Base-by-base conservation (phyloP, 2,888 invertebrate genomes). In the Lithophane leautieri region DNA sequence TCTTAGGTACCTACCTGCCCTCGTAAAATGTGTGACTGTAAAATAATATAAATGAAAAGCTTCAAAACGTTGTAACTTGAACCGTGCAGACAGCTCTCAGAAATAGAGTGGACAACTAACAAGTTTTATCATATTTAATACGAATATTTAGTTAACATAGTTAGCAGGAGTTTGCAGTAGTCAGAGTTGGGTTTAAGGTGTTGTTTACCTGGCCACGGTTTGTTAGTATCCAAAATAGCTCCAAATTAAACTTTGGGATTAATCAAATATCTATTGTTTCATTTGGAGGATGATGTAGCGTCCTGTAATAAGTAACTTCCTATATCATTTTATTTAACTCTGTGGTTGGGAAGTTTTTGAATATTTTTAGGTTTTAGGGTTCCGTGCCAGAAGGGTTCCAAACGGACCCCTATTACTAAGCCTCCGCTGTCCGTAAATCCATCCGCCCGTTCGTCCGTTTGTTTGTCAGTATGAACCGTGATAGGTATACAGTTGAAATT, bases 101-200 rank as follows among this genome's bases (percentile, higher is more conserved):
- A 66, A 58, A 65, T 72, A 52, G 22, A 63, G 25, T 68, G 44
- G 40, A 69, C 47, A 14, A 40, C 42, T 61, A 82, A 67, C 47
- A 47, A 68, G 47, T 60, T 82, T 78, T 77, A 72, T 71, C 44
- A 69, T 72, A 72, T 78, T 77, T 69, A 65, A 61, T 71, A 54
- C 19, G 12, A 71, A 42, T 69, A 56, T 65, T 83, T 81, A 58
- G 52, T 58, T 62, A 62, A 47, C 47, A 50, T 34, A 75, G 70
- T 70, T 56, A 47, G 25, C 16, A 42, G 60, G 65, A 47, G 40
- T 78, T 78, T 52, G 42, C 40, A n/a, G 34, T 75, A 63, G 60
- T 84, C 62, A 68, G 19, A 65, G 25, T 47, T 44, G n/a, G 12
- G 67, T 70, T 52, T n/a, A 52, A 54, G 47, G 54, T 76, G n/a